A percentile compares a stretch with the other conserved stretches of the same genome.
These are phyloP conservation scores for Drosophila macrospina DNA, from an alignment of 2,888 invertebrate species.

Conservation along the genomic window DNA sequence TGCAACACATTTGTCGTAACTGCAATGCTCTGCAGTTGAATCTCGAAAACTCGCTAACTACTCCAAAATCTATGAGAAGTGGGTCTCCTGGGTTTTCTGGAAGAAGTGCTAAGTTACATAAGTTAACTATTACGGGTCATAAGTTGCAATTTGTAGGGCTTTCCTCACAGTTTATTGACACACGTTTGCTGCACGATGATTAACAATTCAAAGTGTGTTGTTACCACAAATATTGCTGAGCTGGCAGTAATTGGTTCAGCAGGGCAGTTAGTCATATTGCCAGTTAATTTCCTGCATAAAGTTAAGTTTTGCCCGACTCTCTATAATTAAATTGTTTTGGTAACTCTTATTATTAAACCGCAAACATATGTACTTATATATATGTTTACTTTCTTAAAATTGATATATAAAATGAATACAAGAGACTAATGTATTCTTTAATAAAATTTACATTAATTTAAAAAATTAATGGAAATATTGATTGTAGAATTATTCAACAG, in stretches of 20 bases:
- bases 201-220: slow-evolving; percentile 37
- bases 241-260: not conserved
- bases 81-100: slow-evolving; percentile 3
- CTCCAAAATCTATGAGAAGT: slow-evolving; percentile 20
- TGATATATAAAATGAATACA: too few species aligned
- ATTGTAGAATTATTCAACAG: too few species aligned
- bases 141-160: slow-evolving; percentile 14
- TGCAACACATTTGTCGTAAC: slow-evolving; percentile 36
- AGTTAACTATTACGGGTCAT: slow-evolving; percentile 30
- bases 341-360: not conserved
- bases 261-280: not conserved
- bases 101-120: slow-evolving; percentile 10
- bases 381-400: too few species aligned
- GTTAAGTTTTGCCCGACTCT: not conserved
- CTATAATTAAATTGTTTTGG: too few species aligned
- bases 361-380: not conserved
- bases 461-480: too few species aligned
- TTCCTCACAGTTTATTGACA: slow-evolving; percentile 19
- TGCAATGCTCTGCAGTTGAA: too few species aligned
- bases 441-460: too few species aligned
- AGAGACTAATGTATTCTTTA: too few species aligned
- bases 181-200: slow-evolving; percentile 36
- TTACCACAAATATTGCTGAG: slow-evolving; percentile 5
- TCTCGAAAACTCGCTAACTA: slow-evolving; percentile 35
- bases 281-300: not conserved